Conservation (phyloP, 2,797 vertebrate species). For the Poeciliopsis infans region DNA sequence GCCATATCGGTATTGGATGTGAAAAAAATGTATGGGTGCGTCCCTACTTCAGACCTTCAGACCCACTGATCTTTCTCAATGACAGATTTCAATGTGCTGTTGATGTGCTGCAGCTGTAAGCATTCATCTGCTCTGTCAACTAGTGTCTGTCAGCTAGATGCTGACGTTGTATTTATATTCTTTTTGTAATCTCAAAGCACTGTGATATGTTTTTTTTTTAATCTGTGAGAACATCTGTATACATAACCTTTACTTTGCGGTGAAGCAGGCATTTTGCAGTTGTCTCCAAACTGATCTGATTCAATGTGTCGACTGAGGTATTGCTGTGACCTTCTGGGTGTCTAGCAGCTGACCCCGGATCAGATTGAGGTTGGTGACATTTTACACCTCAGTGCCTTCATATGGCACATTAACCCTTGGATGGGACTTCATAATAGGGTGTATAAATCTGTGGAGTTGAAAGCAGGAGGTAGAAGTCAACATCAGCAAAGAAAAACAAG, state of each 20-base stretch:
- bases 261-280: background rate
- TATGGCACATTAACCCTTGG: slow-evolving; percentile 55
- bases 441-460: slow-evolving; percentile 36
- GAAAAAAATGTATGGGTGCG: no score
- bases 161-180: background rate
- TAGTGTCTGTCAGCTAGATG: background rate
- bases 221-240: background rate
- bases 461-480: slow-evolving; percentile 7
- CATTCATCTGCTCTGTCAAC: background rate
- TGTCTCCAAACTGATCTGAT: background rate
- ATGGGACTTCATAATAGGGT: slow-evolving; percentile 22
- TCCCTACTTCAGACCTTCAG: no score
- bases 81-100: background rate
- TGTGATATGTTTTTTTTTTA: background rate
- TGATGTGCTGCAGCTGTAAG: background rate
- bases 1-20: no score
- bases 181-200: background rate
- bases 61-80: background rate
- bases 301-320: slow-evolving; percentile 4
- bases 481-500: background rate
- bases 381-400: slow-evolving; percentile 54
- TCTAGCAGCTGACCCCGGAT: slow-evolving; percentile 46
- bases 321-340: slow-evolving; percentile 40
- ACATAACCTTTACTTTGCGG: background rate
- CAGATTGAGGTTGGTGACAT: slow-evolving; percentile 56